Evolutionary conservation across 2,888 invertebrate genomes (phyloP), one percentile per base, ranked within the genome.

Genomic region (Sesamia inferens): DNA sequence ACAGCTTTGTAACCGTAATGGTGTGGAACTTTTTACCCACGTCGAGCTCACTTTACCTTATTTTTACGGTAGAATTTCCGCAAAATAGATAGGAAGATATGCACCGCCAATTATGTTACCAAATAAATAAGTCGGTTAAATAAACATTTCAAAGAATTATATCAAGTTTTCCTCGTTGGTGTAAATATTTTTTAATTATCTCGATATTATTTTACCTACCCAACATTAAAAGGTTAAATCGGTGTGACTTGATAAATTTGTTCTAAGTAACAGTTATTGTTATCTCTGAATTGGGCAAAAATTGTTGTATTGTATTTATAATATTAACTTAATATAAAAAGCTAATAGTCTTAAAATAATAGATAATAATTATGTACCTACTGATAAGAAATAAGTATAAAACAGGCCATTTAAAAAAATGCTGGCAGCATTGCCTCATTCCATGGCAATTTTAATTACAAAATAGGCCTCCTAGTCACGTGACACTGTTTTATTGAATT

Each of bases 161-260:
- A 31, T 14, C 2, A 11, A 14, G 10, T 55, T 42, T 31, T 66
- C 10, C 24, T 13, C 31, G 39, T 48, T 72, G 24, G 19, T 42
- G 39, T 78, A 62, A 61, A 59, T 65, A 59, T 47, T 54, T 31
- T 31, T 77, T n/a, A 61, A 48, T 58, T 61, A 54, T 62, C 51
- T 39, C 16, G 61, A 42, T 64, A 54, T 58, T 51, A 31, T 57
- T 44, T 5, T 48, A 64, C 64, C 19, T 13, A 64, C 19, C 0
- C 19, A 19, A 14, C 19, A 13, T 31, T 14, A 16, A 64, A 55
- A 62, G 66, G 68, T 74, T 54, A 78, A 51, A 66, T 58, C 55
- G n/a, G 61, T 68, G 74, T 62, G 63, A 64, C 1, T 24, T 72
- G 83, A 82, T 75, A 70, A 67, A 19, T 55, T 39, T 67, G 39